Conservation (phyloP, 2,797 vertebrate genomes). For the Hybognathus amarus region DNA sequence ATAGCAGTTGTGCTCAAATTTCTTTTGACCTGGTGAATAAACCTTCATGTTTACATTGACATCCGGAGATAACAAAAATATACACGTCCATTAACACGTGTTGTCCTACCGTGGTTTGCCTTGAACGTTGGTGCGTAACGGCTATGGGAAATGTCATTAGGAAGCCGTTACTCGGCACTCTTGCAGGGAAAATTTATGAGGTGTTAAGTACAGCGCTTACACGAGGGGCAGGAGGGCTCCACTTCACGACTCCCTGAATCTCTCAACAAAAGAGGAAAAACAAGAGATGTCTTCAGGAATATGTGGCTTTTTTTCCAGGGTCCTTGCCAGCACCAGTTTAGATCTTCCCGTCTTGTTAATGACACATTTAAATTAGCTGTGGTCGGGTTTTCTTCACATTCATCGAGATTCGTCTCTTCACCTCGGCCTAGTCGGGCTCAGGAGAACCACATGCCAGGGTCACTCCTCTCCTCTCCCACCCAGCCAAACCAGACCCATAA, state of each 20-base stretch:
- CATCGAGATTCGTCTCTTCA: slow-evolving; percentile 80
- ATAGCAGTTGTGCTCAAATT: slow-evolving; percentile 25
- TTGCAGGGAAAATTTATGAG: slow-evolving; percentile 66
- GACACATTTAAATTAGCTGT: slow-evolving; percentile 82
- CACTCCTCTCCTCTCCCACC: slow-evolving; percentile 75
- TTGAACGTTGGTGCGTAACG: slow-evolving; percentile 6
- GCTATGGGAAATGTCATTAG: slow-evolving; percentile 44
- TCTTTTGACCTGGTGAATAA: slow-evolving; percentile 29
- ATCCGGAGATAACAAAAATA: slow-evolving; percentile 33
- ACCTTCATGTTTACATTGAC: not conserved
- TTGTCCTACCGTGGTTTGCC: slow-evolving; percentile 10
- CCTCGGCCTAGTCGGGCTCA: slow-evolving; percentile 77
- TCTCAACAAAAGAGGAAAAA: slow-evolving; percentile 65
- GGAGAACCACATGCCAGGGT: slow-evolving; percentile 81
- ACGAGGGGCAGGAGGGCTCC: slow-evolving; percentile 49
- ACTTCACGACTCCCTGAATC: slow-evolving; percentile 50
- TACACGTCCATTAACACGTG: slow-evolving; percentile 11
- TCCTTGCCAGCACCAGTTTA: slow-evolving; percentile 68
- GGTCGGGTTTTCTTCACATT: slow-evolving; percentile 79
- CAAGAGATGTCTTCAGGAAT: slow-evolving; percentile 65
- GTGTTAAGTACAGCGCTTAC: slow-evolving; percentile 68
- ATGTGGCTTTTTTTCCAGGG: slow-evolving; percentile 66
- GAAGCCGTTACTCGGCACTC: slow-evolving; percentile 34
- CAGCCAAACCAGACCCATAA: slow-evolving; percentile 85
- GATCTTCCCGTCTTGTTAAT: slow-evolving; percentile 73